phyloP scores from a whole-genome alignment of 2,888 invertebrate species.

The Pasiphila rectangulata region DNA sequence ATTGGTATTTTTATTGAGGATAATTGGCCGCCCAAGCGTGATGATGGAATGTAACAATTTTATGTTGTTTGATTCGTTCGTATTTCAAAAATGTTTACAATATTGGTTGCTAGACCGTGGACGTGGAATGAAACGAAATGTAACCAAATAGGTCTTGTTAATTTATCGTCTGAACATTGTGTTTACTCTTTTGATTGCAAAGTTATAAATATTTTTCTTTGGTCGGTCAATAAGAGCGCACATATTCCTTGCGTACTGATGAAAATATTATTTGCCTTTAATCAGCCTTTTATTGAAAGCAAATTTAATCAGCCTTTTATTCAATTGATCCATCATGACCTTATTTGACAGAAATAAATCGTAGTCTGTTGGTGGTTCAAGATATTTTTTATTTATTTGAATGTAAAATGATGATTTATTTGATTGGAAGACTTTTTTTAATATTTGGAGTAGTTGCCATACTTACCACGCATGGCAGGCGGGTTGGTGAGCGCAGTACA shows the following conservation, averaged over 20 bases:
- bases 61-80: slow-evolving; percentile 11
- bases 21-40: slow-evolving; percentile 26
- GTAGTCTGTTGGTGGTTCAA: too few relatives aligned
- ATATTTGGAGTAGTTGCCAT: too few relatives aligned
- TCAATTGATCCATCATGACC: too few relatives aligned
- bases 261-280: slow-evolving; percentile 5
- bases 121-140: slow-evolving; percentile 2
- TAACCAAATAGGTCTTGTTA: background rate
- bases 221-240: background rate
- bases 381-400: too few relatives aligned
- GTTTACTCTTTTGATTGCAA: slow-evolving; percentile 9
- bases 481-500: too few relatives aligned
- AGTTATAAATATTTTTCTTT: slow-evolving; percentile 11
- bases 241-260: slow-evolving; percentile 7
- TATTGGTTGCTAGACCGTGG: background rate
- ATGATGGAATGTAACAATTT: slow-evolving; percentile 24
- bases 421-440: too few relatives aligned
- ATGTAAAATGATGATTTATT: too few relatives aligned
- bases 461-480: too few relatives aligned
- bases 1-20: slow-evolving; percentile 33
- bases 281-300: background rate
- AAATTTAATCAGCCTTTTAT: background rate
- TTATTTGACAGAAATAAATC: too few relatives aligned
- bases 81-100: slow-evolving; percentile 4
- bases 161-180: slow-evolving; percentile 5